Evolutionary conservation across 2,888 invertebrate species (phyloP), one percentile per base, ranked within the genome.

Genomic region (Alitta virens): DNA sequence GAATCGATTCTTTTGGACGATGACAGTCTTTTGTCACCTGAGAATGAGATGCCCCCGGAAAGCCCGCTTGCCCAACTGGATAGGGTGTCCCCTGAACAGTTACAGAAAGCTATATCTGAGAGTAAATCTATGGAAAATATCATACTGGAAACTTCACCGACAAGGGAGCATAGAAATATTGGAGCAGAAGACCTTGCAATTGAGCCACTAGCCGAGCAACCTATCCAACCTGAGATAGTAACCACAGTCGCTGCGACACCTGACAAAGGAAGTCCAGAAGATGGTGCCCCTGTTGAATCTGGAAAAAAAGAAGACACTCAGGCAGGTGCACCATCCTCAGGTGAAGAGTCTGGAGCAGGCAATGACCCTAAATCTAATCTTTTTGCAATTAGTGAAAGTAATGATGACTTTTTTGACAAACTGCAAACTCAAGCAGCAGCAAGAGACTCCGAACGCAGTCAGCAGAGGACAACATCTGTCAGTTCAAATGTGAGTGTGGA

Each of bases 51-150:
- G 26, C 38, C 51, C 33, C 27, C 33, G n/a, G 52, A 33, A 1
- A 23, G 14, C 33, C 51, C 51, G 26, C 42, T 14, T 5, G n/a
- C 51, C 23, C 21, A 33, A 14, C 9, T 33, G 2, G 42, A 51
- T 7, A 33, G 5, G 16, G 23, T 24, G 16, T n/a, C n/a, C 23
- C 52, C 52, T 21, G 23, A 27, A 16, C 18, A 46, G 7, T 3
- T 49, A 9, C 38, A 26, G n/a, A 27, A 38, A n/a, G 49, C 38
- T 18, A 25, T 59, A 9, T 38, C 59, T 23, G 51, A 59, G 52
- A 49, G 49, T 40, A 59, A 56, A 42, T 67, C 67, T 0, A 62
- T 69, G 66, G 69, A 69, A 54, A 69, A 60, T 24, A 64, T 69
- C 26, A 40, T 69, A 9, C 55, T 69, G n/a, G 69, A 69, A 23